Base-by-base conservation (phyloP, 2,113 vertebrate genomes). In the Lipophrys pholis region DNA sequence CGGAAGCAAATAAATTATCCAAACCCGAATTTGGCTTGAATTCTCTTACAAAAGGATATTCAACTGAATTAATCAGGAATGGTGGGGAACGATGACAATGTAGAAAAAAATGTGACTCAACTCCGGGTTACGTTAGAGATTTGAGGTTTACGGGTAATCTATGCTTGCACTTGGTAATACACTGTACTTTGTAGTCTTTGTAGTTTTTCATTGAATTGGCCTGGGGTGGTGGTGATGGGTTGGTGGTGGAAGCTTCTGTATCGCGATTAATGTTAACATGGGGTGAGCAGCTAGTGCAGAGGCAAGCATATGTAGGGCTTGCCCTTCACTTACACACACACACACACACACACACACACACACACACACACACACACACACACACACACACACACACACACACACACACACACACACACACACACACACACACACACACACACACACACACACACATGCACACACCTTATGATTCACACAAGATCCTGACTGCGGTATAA, bases 221-320 rank as follows among this genome's bases (percentile, higher is more conserved):
- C 67, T 65, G 2, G 21, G 4, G 21, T 2, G 21, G 21, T 0
- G 4, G 21, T 2, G 21, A 4, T 0, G 36, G 75, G 76, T 39
- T 49, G 49, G 48, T 58, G 57, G 1, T 2, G 63, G 50, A 38
- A 50, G 46, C 12, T 14, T 57, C 62, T 55, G 52, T 66, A 73
- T 75, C 79, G 73, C 87, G 73, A 42, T 54, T 64, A 77, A 85
- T 87, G 89, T 87, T 78, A 88, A 75, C 65, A 73, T 36, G 49
- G 64, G 80, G 48, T 50, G 73, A 82, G 77, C 65, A 38, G 78
- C 83, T 89, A 82, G 76, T 88, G 87, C 82, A 81, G 61, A 88
- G 68, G 65, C 79, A 76, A 89, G 84, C 89, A 83, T 68, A 89
- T 90, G 88, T 86, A 86, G 65, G 86, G 73, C 68, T 43, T 73